Conservation (phyloP, 2,888 invertebrate genomes). For the Dichetophora obliterata region DNA sequence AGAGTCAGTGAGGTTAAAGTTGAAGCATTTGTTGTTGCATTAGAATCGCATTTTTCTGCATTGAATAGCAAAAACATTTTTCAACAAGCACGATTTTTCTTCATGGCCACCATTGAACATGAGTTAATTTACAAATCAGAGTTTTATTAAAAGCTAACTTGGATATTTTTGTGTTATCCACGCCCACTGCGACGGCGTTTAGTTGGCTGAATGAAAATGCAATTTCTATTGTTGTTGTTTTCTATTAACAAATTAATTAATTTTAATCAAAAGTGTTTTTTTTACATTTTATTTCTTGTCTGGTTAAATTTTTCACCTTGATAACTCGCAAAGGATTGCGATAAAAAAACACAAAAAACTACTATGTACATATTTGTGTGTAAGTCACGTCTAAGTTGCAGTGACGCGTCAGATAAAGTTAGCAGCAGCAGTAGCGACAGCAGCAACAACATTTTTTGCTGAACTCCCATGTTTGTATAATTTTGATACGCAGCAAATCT, state of each 20-base stretch:
- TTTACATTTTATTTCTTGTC: slow-evolving; percentile 18
- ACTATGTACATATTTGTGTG: not conserved
- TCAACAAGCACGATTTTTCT: slow-evolving; percentile 12
- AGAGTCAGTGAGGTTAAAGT: slow-evolving; percentile 67
- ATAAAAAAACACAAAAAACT: not conserved
- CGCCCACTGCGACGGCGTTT: not conserved
- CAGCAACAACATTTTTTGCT: not conserved
- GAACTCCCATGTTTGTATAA: not conserved
- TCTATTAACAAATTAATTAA: slow-evolving; percentile 17
- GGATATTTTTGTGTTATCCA: not conserved
- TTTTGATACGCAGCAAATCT: slow-evolving; percentile 1
- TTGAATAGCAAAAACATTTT: not conserved
- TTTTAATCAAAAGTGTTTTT: slow-evolving; percentile 29
- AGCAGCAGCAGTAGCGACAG: slow-evolving; percentile 11
- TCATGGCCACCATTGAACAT: slow-evolving; percentile 3
- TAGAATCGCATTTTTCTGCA: slow-evolving; percentile 16
- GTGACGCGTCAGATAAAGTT: not conserved
- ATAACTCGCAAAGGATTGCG: slow-evolving; percentile 11
- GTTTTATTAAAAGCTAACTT: slow-evolving; percentile 16
- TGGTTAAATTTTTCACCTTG: slow-evolving; percentile 33
- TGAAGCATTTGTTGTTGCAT: slow-evolving; percentile 60
- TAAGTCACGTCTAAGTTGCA: slow-evolving; percentile 22
- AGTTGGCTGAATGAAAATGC: not conserved
- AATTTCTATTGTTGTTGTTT: slow-evolving; percentile 1
- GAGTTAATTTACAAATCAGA: slow-evolving; percentile 13